Base-by-base conservation (phyloP, 2,797 vertebrate genomes). In the Rhincodon typus region DNA sequence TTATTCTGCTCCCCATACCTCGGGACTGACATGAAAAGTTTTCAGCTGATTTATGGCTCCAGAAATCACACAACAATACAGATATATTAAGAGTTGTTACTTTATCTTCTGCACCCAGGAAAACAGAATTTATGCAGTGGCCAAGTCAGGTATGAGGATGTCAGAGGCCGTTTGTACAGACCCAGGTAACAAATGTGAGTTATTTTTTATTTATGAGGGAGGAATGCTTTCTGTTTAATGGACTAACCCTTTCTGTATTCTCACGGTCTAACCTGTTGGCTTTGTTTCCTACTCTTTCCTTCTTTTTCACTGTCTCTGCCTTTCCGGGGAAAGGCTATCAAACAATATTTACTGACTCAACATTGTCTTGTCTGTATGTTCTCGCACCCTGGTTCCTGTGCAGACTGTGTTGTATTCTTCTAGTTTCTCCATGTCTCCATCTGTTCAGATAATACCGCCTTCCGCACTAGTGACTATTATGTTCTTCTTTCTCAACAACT, bases 81-180 rank as follows among this genome's bases (percentile, higher is more conserved):
- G 25, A 42, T n/a, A 7, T 23, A 69, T 93, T 67, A 42, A 93
- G 62, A 67, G 95, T 96, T 96, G 96, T 86, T 96, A 94, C 46
- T 96, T 96, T 97, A 57, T 97, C 82, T 97, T 96, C 97, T 95
- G 96, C 96, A 94, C 42, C 94, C 96, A 99, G 99, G 99, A 99
- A 97, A 99, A 98, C 97, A 98, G 99, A 96, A 99, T 99, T 97
- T 99, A 99, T 96, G 98, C 99, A 91, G 98, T 99, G 96, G 99
- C 99, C 96, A 99, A 99, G 97, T 99, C 99, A 96, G 99, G 99
- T 96, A 99, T 99, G 97, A 98, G 98, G 96, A 98, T 99, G 97
- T 99, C 99, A 70, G 99, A 99, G 97, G 98, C 98, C 69, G 98
- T 98, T 95, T 98, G 97, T 96, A 13, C 97, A 96, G 98, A 99